Base-by-base conservation (phyloP, 2,797 vertebrate genomes). In the Lithobates sylvaticus region DNA sequence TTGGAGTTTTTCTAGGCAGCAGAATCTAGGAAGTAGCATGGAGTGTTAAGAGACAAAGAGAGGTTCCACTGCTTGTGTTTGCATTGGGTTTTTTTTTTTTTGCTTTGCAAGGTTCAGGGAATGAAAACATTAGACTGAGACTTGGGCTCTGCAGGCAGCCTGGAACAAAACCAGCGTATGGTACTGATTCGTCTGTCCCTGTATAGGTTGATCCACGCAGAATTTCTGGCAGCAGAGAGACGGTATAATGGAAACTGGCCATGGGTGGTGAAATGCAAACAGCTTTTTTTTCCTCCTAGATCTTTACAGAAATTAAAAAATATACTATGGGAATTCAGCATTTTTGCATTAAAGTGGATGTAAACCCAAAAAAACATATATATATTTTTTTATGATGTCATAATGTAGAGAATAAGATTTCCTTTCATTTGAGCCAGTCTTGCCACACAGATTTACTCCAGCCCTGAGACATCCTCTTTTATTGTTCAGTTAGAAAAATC, bases 121-220 rank as follows among this genome's bases (percentile, higher is more conserved):
- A 87, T 50, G 81, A 87, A 87, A 87, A 87, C 76, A 87, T 50
- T 50, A 84, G 76, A 78, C 80, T 84, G 85, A 87, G 85, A 87
- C 75, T 73, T 13, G 29, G 68, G 2, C 85, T 74, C 80, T 27
- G 65, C 81, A 61, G 75, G 85, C 39, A 68, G 39, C 34, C 75
- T 87, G 85, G 81, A 87, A 74, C 23, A 18, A 1, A 74, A 78
- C 68, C 85, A 74, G 69, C n/a, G n/a, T 16, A 68, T 68, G 68
- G 68, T 42, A 75, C 32, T 18, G 39, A 74, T 83, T 10, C 9
- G 27, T 12, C 2, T 65, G 42, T 68, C 23, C 50, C 39, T 44
- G 58, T 67, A 32, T 54, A 39, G 10, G 54, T n/a, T 81, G 47
- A 42, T 65, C 44, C 74, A 10, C 13, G 47, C 47, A 32, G 67